phyloP scores from a whole-genome alignment of 2,113 vertebrate species.

The Cervus canadensis region DNA sequence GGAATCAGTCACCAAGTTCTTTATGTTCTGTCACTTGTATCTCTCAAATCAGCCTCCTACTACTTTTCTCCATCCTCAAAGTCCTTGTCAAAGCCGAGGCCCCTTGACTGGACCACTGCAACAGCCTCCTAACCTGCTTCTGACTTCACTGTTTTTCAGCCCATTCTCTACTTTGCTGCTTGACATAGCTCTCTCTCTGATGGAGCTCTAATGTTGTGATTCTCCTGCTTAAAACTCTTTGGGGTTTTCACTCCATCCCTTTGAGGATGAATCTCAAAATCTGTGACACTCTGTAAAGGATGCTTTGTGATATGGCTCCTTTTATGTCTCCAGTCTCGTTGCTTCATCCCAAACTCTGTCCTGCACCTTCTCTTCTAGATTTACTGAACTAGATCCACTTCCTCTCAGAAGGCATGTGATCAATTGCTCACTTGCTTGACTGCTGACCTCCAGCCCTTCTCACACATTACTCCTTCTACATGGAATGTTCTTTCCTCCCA shows the following conservation, averaged over 20 bases:
- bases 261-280: neutral
- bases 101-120: neutral
- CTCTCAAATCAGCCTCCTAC: neutral
- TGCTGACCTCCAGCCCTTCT: neutral
- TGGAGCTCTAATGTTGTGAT: neutral
- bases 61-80: neutral
- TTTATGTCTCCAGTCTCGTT: neutral
- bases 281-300: neutral
- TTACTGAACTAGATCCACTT: neutral
- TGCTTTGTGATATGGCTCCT: neutral
- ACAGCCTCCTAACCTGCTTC: neutral
- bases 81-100: neutral
- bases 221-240: neutral
- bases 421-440: accelerated
- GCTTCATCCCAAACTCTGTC: neutral
- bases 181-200: neutral
- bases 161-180: neutral
- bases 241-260: neutral
- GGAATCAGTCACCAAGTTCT: neutral
- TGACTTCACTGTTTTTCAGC: neutral
- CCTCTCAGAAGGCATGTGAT: neutral
- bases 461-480: neutral
- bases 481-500: neutral
- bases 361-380: too few relatives aligned
- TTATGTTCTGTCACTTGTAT: neutral